Conservation (phyloP, 2,888 invertebrate genomes). For the Limnephilus auricula region DNA sequence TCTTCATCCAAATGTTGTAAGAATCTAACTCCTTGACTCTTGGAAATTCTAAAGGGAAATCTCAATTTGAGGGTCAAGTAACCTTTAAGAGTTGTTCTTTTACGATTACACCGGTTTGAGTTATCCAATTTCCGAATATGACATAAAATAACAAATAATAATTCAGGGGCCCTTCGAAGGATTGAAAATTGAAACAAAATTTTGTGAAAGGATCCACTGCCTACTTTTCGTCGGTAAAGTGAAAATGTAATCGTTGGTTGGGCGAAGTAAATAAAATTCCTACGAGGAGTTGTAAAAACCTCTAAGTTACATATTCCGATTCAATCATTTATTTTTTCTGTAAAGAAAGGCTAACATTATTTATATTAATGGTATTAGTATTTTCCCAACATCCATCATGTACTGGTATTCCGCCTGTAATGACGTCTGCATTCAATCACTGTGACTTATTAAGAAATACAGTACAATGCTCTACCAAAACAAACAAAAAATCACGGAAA, state of each 20-base stretch:
- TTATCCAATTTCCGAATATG: background rate
- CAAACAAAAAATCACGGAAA: too few species aligned
- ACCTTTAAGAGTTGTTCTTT: background rate
- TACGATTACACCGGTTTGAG: background rate
- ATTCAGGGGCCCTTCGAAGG: background rate
- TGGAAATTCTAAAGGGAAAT: background rate
- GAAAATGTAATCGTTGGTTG: background rate
- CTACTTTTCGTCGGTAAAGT: background rate
- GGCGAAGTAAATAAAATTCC: background rate
- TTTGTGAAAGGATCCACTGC: background rate
- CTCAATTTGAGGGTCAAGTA: background rate
- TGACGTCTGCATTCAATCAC: too few species aligned
- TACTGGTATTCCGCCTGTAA: too few species aligned
- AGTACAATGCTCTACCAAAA: too few species aligned
- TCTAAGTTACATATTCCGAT: too few species aligned
- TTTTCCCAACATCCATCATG: too few species aligned
- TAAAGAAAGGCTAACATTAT: too few species aligned
- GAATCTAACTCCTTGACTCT: background rate
- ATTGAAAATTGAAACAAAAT: background rate
- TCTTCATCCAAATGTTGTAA: background rate
- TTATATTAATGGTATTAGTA: too few species aligned
- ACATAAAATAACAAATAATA: slow-evolving; percentile 2
- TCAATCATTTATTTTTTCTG: too few species aligned
- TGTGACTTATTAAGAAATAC: too few species aligned
- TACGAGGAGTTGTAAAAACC: too few species aligned